Percentiles rank a stretch among this genome's conserved stretches.
phyloP scores from a whole-genome alignment of 1,140 invertebrate species.

The Homarus americanus region DNA sequence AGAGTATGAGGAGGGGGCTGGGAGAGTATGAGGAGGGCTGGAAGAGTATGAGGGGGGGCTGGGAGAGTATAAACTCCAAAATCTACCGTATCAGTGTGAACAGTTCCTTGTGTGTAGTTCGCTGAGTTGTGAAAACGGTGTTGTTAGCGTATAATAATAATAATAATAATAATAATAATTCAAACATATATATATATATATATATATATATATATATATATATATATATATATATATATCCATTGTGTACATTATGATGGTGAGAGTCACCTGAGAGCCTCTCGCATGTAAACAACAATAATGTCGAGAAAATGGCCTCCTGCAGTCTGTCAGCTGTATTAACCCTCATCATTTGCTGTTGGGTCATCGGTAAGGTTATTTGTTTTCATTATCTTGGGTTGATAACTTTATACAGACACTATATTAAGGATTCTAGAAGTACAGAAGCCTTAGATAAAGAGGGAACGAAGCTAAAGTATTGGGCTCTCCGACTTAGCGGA shows the following conservation, averaged over 20 bases:
- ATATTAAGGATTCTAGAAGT: not conserved
- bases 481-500: too few relatives aligned
- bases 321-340: not conserved
- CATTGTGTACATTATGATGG: not conserved
- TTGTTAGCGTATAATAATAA: too few relatives aligned
- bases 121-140: too few relatives aligned
- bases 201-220: slow-evolving; percentile 13
- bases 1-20: too few relatives aligned
- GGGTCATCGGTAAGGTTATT: not conserved
- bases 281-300: slow-evolving; percentile 36
- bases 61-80: too few relatives aligned
- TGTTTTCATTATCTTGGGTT: not conserved
- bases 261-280: not conserved
- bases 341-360: not conserved
- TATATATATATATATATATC: slow-evolving; percentile 7
- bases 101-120: too few relatives aligned
- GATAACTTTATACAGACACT: not conserved
- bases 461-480: too few relatives aligned
- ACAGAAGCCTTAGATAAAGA: too few relatives aligned
- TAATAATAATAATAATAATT: too few relatives aligned
- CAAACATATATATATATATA: not conserved
- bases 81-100: too few relatives aligned
- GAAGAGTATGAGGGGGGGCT: too few relatives aligned
- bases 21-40: too few relatives aligned
- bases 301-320: slow-evolving; percentile 42